A percentile compares a stretch with the other conserved stretches of the same genome.
Conservation (phyloP, 2,888 invertebrate genomes). For the Chydorus sphaericus region DNA sequence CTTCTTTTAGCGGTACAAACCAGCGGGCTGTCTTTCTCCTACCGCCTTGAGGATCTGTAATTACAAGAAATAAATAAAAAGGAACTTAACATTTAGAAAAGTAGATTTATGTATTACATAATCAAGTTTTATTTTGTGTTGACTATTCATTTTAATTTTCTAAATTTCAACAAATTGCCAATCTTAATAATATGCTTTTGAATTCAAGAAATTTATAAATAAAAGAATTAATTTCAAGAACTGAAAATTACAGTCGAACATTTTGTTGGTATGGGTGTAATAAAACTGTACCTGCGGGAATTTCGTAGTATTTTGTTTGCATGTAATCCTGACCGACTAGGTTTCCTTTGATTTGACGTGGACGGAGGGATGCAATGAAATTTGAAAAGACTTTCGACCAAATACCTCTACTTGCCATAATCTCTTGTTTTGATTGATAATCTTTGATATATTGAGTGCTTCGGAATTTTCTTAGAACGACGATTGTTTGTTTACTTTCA, state of each 20-base stretch:
- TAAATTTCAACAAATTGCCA: no score
- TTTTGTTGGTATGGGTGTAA: slow-evolving; percentile 28
- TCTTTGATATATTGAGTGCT: no score
- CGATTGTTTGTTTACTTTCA: no score
- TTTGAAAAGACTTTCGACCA: slow-evolving; percentile 38
- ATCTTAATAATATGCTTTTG: no score
- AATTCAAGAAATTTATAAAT: no score
- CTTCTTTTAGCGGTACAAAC: slow-evolving; percentile 51
- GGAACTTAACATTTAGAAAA: not conserved
- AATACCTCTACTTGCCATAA: no score
- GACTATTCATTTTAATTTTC: not conserved
- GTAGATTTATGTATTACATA: not conserved
- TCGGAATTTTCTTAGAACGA: no score
- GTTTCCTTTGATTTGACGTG: slow-evolving; percentile 38
- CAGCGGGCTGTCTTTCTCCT: slow-evolving; percentile 50
- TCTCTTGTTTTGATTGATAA: no score
- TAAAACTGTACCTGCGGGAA: slow-evolving; percentile 35
- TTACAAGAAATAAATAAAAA: not conserved
- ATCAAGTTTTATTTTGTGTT: not conserved
- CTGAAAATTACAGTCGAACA: not conserved
- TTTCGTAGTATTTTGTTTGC: slow-evolving; percentile 70
- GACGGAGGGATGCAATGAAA: slow-evolving; percentile 45
- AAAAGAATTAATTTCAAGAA: not conserved
- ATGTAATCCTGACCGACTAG: slow-evolving; percentile 56
- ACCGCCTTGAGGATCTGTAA: slow-evolving; percentile 40